Percentiles rank a stretch among this genome's conserved stretches.
These are phyloP conservation scores for Lasioglossum leucozonium DNA, from an alignment of 2,888 invertebrate species.

Conservation along the genomic window DNA sequence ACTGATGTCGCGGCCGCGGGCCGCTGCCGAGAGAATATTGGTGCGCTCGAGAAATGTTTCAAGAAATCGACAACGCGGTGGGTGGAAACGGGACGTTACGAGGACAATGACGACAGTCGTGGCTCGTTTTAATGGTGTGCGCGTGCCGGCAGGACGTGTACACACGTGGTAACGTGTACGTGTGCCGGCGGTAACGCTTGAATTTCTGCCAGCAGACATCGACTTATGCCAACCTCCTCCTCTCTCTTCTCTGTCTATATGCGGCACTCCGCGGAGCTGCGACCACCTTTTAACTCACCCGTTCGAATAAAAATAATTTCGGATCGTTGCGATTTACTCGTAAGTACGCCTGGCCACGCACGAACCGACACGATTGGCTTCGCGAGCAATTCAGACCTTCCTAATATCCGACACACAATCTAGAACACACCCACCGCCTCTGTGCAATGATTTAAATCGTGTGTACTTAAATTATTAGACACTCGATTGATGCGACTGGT, in stretches of 20 bases:
- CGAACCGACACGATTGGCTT: neutral
- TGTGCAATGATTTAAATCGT: neutral
- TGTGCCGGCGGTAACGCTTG: slow-evolving; percentile 74
- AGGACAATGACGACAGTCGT: slow-evolving; percentile 53
- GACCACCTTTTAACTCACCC: slow-evolving; percentile 32
- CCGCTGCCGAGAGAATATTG: slow-evolving; percentile 34
- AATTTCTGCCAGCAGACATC: slow-evolving; percentile 76
- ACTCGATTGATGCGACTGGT: too few relatives aligned
- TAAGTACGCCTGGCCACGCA: neutral
- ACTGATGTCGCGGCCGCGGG: slow-evolving; percentile 33
- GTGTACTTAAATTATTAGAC: neutral
- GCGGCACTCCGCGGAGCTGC: slow-evolving; percentile 36
- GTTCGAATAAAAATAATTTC: neutral
- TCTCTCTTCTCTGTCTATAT: slow-evolving; percentile 21
- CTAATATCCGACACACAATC: neutral
- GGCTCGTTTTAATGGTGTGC: slow-evolving; percentile 28
- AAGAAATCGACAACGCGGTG: slow-evolving; percentile 60
- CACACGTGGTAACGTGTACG: slow-evolving; percentile 9
- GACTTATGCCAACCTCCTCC: slow-evolving; percentile 67
- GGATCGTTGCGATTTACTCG: slow-evolving; percentile 1
- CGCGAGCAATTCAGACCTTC: neutral
- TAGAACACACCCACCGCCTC: neutral
- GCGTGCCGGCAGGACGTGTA: slow-evolving; percentile 20
- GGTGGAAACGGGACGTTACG: slow-evolving; percentile 55
- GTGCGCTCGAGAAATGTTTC: slow-evolving; percentile 40